Evolutionary conservation across 2,888 invertebrate genomes (phyloP), one percentile per base, ranked within the genome.

Genomic region (Diarsia dahlii): DNA sequence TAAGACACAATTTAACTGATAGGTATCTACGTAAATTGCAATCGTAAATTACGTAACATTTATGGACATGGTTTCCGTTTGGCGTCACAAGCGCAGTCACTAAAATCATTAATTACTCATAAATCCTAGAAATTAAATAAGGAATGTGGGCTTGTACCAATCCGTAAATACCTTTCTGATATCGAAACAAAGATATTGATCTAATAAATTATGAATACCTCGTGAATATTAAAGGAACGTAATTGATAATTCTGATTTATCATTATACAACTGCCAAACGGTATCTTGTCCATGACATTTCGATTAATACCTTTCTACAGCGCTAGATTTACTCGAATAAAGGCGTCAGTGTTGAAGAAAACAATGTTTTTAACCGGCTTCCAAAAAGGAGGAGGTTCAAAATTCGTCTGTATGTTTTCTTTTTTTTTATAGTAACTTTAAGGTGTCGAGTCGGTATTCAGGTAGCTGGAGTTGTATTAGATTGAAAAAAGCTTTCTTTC

Each of bases 161-260:
- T 62, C 54, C 63, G 13, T 68, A 50, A 5, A 5, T 18, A 63
- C 39, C 39, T 45, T 8, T 13, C 13, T 63, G 63, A 74, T 71
- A 71, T 66, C 18, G 20, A 62, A 76, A 68, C 58, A 71, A 23
- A 58, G 66, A 66, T 77, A 64, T 60, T 54, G 54, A 64, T 71
- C 66, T 68, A 45, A 39, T 56, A 74, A 64, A 34, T 58, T 58
- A 81, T 56, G 62, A 66, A 60, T 45, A 63, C 63, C 68, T 48
- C 12, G 15, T 48, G 63, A 56, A 68, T 68, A 52, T 52, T 64
- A 46, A 66, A 54, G 12, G 15, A 28, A 48, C 23, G 34, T 74
- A 60, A 79, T 82, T 82, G 78, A 63, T 56, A 63, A 67, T 77
- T 58, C 76, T 77, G 67, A 69, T 83, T 39, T 56, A 65, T 39